Base-by-base conservation (phyloP, 1,140 invertebrate genomes). In the Idris sp. region DNA sequence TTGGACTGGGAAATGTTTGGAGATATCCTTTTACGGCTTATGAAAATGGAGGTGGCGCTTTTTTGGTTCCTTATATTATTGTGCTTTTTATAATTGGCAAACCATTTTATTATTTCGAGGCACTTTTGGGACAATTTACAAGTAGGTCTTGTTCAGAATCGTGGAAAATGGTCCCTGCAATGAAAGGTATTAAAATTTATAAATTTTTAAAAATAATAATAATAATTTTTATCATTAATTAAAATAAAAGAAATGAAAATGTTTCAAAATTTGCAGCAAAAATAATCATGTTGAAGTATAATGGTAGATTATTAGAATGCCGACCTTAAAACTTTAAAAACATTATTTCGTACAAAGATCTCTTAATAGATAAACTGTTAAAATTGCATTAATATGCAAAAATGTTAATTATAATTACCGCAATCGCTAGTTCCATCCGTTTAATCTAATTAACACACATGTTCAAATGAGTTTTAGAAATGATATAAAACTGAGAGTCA, bases 51-150 rank as follows among this genome's bases (percentile, higher is more conserved):
- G 95, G 95, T 25, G 93, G 92, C 0, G 92, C 92, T 1, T 97
- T 96, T 82, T 88, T 96, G 0, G 92, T 96, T 35, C 94, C 95
- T 0, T 96, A 96, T 77, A 90, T 94, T 7, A 91, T 97, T 14
- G 94, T 96, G 26, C 88, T 97, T 38, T 80, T 97, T 1, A 81
- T 97, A 19, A 91, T 95, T 35, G 96, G 96, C 0, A 92, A 96
- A 76, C 96, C 96, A 0, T 90, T 97, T 76, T 98, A 97, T 83
- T 96, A 96, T 78, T 89, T 97, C 88, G 96, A 98, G 83, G 92
- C 92, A 76, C 85, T 91, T 2, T 79, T 96, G 0, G 94, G 94
- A 6, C 94, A 96, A 79, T 96, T 95, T 78, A 91, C 93, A 9
- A 91, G 91, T 30, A 89, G 89, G 54, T 93, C 93, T 26, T 92